Percentiles rank a stretch among this genome's conserved stretches.
phyloP scores from a whole-genome alignment of 2,888 invertebrate genomes.

The Rhodophaea formosa region DNA sequence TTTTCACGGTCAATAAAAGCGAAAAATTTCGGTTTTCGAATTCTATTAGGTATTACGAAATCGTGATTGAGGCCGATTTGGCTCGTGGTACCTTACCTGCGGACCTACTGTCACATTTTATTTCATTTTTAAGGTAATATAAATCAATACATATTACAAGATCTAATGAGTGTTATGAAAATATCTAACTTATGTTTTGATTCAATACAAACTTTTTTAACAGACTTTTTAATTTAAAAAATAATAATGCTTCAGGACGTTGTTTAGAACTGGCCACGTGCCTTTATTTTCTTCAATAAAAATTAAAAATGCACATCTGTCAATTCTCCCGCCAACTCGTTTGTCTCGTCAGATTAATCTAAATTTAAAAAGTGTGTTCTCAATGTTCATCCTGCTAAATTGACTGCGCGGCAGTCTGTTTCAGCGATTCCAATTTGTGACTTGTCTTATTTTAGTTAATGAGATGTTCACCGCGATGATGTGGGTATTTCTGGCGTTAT shows the following conservation, averaged over 20 bases:
- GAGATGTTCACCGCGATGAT: constrained; percentile 46
- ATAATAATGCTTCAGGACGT: too few relatives aligned
- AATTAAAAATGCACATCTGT: constrained; percentile 10
- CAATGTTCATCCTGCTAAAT: constrained; percentile 52
- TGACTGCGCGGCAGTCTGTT: constrained; percentile 43
- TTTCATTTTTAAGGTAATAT: too few relatives aligned
- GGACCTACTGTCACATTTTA: not conserved
- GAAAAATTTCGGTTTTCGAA: constrained; percentile 43
- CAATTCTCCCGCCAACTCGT: constrained; percentile 37
- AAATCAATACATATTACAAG: too few relatives aligned
- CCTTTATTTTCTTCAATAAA: not conserved
- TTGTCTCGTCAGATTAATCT: constrained; percentile 41
- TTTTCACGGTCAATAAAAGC: constrained; percentile 51
- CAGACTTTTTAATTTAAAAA: too few relatives aligned
- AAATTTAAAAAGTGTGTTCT: constrained; percentile 47
- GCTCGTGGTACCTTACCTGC: constrained; percentile 11
- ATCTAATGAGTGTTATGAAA: too few relatives aligned
- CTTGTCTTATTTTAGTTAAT: constrained; percentile 65
- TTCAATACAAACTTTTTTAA: too few relatives aligned
- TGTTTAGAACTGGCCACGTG: not conserved
- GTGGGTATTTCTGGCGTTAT: constrained; percentile 33
- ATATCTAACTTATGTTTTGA: too few relatives aligned
- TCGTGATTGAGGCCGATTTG: constrained; percentile 40
- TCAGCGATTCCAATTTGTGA: constrained; percentile 56
- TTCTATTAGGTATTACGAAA: constrained; percentile 45